These are phyloP conservation scores for Heteromurus nitidus DNA, from an alignment of 2,888 invertebrate species.

Conservation along the genomic window DNA sequence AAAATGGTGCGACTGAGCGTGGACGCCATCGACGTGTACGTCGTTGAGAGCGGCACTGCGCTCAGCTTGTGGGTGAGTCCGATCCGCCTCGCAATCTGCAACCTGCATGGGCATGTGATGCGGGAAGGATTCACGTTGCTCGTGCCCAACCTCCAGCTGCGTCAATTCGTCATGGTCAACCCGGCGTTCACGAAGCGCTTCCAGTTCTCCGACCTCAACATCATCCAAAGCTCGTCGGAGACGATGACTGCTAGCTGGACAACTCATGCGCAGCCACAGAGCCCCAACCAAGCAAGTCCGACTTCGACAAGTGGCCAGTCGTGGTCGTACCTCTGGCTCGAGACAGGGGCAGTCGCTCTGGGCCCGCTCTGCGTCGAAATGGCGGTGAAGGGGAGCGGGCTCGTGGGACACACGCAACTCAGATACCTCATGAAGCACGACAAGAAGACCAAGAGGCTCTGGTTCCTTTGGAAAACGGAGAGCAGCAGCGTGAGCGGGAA, in stretches of 20 bases:
- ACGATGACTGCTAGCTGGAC: conserved; percentile 73
- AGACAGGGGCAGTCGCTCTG: conserved; percentile 91
- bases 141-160: conserved; percentile 83
- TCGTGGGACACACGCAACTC: conserved; percentile 34
- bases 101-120: conserved; percentile 94
- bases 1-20: conserved; percentile 92
- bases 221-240: conserved; percentile 72
- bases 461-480: conserved; percentile 94
- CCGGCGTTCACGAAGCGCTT: conserved; percentile 73
- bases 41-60: conserved; percentile 92
- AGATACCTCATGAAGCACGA: conserved; percentile 87
- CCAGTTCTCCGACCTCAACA: conserved; percentile 73
- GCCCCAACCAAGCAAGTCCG: conserved; percentile 71
- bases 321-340: conserved; percentile 84
- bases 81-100: conserved; percentile 91
- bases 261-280: conserved; percentile 68
- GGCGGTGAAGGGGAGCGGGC: conserved; percentile 84
- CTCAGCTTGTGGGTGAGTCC: conserved; percentile 89
- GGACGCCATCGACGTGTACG: conserved; percentile 91
- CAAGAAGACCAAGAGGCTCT: conserved; percentile 87
- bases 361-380: conserved; percentile 94
- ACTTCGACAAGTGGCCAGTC: conserved; percentile 77
- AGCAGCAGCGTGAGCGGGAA: conserved; percentile 74
- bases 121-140: conserved; percentile 92
- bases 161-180: conserved; percentile 79